Evolutionary conservation across 2,797 vertebrate species (phyloP).

Genomic region (Columba guinea): DNA sequence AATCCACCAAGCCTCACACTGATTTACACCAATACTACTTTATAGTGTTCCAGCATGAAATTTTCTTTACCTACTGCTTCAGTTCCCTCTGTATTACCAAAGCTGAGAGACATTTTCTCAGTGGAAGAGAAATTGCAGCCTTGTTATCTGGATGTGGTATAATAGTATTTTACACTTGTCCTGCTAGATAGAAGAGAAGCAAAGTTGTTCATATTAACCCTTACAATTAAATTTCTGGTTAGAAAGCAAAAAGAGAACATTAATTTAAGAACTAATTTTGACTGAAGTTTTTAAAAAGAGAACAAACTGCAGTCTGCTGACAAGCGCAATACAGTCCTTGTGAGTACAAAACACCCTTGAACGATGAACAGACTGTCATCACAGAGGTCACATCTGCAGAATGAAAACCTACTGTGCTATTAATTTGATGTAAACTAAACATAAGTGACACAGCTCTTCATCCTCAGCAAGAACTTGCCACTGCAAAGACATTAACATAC

Average conservation of each 20-base stretch:
- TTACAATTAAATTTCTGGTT: neutral
- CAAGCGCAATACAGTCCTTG: neutral
- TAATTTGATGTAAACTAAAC: constrained; percentile 18
- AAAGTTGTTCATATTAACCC: neutral
- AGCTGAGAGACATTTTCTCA: neutral
- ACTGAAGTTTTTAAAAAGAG: neutral
- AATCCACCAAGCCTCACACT: neutral
- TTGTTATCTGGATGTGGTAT: neutral
- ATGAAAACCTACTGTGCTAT: neutral
- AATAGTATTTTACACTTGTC: neutral
- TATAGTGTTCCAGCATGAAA: neutral
- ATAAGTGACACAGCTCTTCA: neutral
- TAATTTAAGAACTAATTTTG: neutral
- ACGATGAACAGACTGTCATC: neutral
- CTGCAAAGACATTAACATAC: neutral
- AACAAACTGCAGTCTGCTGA: neutral
- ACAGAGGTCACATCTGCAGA: neutral
- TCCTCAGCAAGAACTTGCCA: neutral
- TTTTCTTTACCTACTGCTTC: neutral
- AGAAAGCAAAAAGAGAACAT: neutral
- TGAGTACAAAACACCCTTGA: neutral
- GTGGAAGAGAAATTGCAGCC: neutral
- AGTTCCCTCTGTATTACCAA: neutral
- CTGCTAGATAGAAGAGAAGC: neutral
- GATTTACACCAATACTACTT: neutral